These are phyloP conservation scores for Periphyllus acericola DNA, from an alignment of 2,888 invertebrate genomes.

Conservation along the genomic window DNA sequence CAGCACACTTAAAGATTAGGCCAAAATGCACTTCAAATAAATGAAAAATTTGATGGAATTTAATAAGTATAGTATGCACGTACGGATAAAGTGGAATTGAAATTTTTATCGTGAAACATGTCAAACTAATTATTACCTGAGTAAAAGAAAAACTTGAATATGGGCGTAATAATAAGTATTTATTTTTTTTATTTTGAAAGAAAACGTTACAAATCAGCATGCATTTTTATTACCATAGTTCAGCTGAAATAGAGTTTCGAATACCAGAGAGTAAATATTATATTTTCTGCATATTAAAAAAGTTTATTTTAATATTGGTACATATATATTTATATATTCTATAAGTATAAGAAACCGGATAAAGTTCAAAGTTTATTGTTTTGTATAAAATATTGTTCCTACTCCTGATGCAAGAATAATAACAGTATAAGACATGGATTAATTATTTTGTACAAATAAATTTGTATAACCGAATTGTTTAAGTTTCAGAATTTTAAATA, in stretches of 20 bases:
- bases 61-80: too few relatives aligned
- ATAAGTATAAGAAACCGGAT: slow-evolving; percentile 15
- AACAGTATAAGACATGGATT: not conserved
- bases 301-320: slow-evolving; percentile 2
- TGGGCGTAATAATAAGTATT: too few relatives aligned
- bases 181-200: too few relatives aligned
- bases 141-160: too few relatives aligned
- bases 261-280: not conserved
- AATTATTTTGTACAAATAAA: not conserved
- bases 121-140: too few relatives aligned
- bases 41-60: too few relatives aligned
- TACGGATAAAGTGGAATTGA: too few relatives aligned
- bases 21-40: too few relatives aligned
- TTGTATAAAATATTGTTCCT: slow-evolving; percentile 13
- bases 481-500: not conserved
- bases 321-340: slow-evolving; percentile 16
- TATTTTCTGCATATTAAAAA: not conserved
- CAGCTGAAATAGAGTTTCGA: not conserved
- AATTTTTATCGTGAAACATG: too few relatives aligned
- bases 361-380: not conserved
- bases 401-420: not conserved
- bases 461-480: not conserved
- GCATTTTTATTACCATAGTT: too few relatives aligned
- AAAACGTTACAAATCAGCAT: too few relatives aligned
- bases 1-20: too few relatives aligned